Evolutionary conservation across 2,113 vertebrate species (phyloP).

Genomic region (Cariama cristata): DNA sequence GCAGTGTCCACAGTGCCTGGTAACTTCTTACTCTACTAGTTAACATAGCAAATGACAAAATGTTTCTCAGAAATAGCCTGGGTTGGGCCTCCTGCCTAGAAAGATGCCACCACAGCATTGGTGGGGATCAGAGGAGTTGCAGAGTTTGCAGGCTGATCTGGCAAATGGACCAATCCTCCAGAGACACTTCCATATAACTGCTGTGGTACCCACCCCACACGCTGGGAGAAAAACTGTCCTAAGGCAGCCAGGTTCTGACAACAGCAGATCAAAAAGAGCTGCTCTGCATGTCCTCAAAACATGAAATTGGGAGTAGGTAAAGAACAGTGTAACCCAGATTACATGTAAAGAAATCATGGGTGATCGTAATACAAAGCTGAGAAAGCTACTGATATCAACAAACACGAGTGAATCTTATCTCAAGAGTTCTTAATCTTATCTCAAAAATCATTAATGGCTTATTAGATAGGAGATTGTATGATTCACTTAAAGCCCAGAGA

Average conservation of each 20-base stretch:
- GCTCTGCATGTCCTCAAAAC: neutral
- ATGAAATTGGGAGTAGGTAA: neutral
- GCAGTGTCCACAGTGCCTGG: neutral
- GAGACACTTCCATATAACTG: neutral
- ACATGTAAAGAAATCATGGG: neutral
- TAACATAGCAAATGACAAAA: neutral
- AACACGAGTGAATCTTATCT: neutral
- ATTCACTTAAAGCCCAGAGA: neutral
- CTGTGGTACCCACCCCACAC: too few species aligned
- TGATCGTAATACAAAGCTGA: neutral
- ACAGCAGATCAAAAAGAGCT: neutral
- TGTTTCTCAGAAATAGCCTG: neutral
- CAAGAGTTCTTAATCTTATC: neutral
- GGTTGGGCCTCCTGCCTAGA: neutral
- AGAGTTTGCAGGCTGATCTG: neutral
- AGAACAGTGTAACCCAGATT: neutral
- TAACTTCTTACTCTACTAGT: neutral
- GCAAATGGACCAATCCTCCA: neutral
- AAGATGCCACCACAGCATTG: rapidly evolving
- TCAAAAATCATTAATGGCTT: neutral
- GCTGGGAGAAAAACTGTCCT: neutral
- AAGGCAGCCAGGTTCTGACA: neutral
- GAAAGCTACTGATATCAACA: neutral
- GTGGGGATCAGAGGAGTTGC: neutral
- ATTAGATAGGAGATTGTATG: neutral